Evolutionary conservation across 2,113 vertebrate genomes (phyloP).

Genomic region (Atrichornis clamosus): DNA sequence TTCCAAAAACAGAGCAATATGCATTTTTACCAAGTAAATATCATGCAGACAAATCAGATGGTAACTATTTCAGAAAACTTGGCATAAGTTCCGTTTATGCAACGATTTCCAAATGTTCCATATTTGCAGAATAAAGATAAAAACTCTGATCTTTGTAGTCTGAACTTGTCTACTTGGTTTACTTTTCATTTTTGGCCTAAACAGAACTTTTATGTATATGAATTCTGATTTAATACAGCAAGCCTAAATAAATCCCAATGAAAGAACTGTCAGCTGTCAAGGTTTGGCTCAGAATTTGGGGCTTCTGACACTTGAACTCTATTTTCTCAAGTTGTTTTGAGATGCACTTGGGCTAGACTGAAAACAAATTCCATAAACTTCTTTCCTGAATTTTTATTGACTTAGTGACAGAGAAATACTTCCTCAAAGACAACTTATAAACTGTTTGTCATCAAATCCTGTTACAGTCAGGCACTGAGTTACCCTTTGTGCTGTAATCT

Average conservation of each 20-base stretch:
- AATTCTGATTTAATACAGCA: conserved; percentile 2
- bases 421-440: neutral
- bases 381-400: neutral
- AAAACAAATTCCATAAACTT: neutral
- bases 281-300: neutral
- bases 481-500: conserved; percentile 15
- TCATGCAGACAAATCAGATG: conserved; percentile 46
- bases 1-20: conserved; percentile 47
- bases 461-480: neutral
- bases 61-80: conserved; percentile 61
- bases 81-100: conserved; percentile 57
- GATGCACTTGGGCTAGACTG: neutral
- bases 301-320: neutral
- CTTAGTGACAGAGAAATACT: neutral
- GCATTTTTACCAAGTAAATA: conserved; percentile 56
- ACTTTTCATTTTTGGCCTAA: conserved; percentile 30
- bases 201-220: neutral
- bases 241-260: conserved; percentile 8
- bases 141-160: conserved; percentile 51
- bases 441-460: neutral
- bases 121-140: conserved; percentile 66
- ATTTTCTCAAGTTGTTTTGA: neutral
- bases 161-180: conserved; percentile 45
- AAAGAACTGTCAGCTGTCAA: neutral
- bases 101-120: conserved; percentile 67